phyloP scores from a whole-genome alignment of 2,888 invertebrate species.

The Acronicta aceris region DNA sequence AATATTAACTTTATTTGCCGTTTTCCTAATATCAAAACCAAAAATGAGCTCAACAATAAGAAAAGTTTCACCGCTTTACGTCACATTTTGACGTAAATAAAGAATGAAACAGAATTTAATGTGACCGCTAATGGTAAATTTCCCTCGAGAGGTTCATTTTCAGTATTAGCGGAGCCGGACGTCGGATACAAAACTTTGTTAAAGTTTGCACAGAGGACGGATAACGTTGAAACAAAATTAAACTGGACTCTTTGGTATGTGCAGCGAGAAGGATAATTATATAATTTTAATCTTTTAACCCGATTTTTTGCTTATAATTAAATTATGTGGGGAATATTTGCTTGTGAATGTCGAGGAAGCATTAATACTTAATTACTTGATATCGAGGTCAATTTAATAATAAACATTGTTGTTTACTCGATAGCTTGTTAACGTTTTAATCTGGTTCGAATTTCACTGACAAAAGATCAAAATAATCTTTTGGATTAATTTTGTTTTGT shows the following conservation, averaged over 20 bases:
- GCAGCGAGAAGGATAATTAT: conserved; percentile 18
- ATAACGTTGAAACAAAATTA: conserved; percentile 62
- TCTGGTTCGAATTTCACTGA: not conserved
- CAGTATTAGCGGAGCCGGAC: conserved; percentile 63
- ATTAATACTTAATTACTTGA: conserved; percentile 6
- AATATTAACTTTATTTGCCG: not conserved
- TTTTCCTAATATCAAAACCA: conserved; percentile 17
- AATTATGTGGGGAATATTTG: conserved; percentile 2
- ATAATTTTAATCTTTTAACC: conserved; percentile 20
- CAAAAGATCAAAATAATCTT: too few relatives aligned
- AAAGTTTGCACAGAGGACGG: conserved; percentile 61
- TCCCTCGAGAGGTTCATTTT: conserved; percentile 81
- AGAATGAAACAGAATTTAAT: conserved; percentile 79
- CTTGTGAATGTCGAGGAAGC: not conserved
- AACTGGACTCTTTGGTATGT: conserved; percentile 38
- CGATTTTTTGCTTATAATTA: conserved; percentile 13
- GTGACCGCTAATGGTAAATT: conserved; percentile 81
- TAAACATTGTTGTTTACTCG: not conserved
- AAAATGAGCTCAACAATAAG: conserved; percentile 35
- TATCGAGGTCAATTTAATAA: conserved; percentile 3
- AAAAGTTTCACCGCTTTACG: conserved; percentile 53
- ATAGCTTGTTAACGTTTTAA: not conserved
- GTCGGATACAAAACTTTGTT: conserved; percentile 68
- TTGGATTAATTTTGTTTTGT: too few relatives aligned
- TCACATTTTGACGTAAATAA: conserved; percentile 68